Evolutionary conservation across 2,113 vertebrate species (phyloP).

Genomic region (Eonycteris spelaea): DNA sequence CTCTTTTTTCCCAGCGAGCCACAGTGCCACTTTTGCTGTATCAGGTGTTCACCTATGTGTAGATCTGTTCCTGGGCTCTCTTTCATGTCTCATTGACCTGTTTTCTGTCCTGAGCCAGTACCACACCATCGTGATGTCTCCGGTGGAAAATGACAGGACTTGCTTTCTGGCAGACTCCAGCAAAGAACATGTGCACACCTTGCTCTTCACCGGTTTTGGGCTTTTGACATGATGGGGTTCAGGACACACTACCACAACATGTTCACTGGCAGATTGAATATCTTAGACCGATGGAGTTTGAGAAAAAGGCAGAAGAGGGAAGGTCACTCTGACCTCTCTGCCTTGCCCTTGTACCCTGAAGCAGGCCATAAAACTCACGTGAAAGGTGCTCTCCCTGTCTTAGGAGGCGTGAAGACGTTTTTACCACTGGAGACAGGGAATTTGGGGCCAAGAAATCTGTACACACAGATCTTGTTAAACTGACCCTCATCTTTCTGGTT

Average conservation of each 20-base stretch:
- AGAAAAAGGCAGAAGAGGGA: neutral
- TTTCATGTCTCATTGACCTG: rapidly evolving
- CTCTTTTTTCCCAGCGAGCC: neutral
- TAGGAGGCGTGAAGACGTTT: neutral
- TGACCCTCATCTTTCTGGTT: neutral
- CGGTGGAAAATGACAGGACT: neutral
- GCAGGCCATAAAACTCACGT: neutral
- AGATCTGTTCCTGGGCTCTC: neutral
- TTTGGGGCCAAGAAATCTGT: neutral
- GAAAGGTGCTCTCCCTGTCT: neutral
- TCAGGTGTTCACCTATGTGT: rapidly evolving
- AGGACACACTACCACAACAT: too few relatives aligned
- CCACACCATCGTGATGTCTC: neutral
- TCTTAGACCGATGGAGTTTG: neutral
- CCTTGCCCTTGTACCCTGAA: neutral
- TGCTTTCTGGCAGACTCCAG: neutral
- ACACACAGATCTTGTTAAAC: neutral
- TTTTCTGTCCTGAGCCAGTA: neutral
- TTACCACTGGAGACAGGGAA: neutral
- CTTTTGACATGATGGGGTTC: neutral
- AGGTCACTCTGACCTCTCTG: neutral
- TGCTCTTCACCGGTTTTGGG: neutral
- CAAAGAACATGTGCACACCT: too few relatives aligned
- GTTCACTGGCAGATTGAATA: too few relatives aligned
- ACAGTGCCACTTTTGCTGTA: too few relatives aligned